phyloP scores from a whole-genome alignment of 1,140 invertebrate genomes.

The Lamellibrachia luymesi region DNA sequence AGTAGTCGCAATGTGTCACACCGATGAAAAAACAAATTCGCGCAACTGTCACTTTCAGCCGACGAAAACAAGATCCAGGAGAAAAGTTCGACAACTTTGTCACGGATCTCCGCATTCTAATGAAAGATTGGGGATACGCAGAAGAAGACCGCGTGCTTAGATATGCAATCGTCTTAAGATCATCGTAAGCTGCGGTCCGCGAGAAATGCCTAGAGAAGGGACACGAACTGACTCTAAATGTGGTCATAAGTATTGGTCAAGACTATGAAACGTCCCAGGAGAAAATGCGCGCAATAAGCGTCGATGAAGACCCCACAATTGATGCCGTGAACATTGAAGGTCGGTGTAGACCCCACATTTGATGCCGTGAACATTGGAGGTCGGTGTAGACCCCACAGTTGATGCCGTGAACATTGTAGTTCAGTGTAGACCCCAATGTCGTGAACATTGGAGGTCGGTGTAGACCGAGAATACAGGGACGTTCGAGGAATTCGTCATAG shows the following conservation, averaged over 20 bases:
- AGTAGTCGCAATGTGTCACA: constrained; percentile 10
- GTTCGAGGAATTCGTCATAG: no score
- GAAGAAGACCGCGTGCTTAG: neutral
- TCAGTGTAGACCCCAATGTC: no score
- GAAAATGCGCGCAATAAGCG: neutral
- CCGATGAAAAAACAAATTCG: constrained; percentile 21
- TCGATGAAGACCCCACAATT: neutral
- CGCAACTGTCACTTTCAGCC: neutral
- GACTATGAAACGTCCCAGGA: neutral
- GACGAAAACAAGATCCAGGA: neutral
- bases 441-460: no score
- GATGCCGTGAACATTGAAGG: neutral
- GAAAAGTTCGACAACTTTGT: neutral
- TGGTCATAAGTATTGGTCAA: constrained; percentile 7
- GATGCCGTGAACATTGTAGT: no score
- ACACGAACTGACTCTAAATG: neutral
- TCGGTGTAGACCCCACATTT: no score
- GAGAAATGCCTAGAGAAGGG: neutral
- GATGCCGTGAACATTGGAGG: no score
- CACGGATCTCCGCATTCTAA: no score
- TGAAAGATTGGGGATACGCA: no score
- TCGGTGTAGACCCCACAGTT: no score
- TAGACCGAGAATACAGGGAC: no score
- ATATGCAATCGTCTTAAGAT: constrained; percentile 4
- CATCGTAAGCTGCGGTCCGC: neutral